phyloP scores from a whole-genome alignment of 2,888 invertebrate genomes.

The Osedax frankpressi region DNA sequence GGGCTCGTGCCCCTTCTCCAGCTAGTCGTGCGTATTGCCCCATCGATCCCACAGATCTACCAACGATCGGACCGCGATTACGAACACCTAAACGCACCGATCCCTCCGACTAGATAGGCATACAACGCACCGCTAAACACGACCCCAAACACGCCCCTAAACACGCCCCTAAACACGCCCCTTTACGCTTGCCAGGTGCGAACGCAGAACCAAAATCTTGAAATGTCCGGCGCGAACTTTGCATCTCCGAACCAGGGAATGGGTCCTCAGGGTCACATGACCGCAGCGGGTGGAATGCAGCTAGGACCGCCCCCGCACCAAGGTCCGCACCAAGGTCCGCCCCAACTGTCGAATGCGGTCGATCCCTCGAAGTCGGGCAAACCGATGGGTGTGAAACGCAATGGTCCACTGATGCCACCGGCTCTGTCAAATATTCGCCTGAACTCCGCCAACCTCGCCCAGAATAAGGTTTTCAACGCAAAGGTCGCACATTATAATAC shows the following conservation, averaged over 20 bases:
- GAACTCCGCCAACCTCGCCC: background rate
- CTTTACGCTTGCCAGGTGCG: background rate
- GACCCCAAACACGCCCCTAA: too few species aligned
- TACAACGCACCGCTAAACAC: too few species aligned
- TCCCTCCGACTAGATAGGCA: too few species aligned
- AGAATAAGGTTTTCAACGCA: background rate
- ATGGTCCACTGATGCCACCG: background rate
- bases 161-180: too few species aligned
- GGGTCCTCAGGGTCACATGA: background rate
- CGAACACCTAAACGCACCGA: too few species aligned
- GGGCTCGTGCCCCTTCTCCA: too few species aligned
- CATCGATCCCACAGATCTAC: too few species aligned
- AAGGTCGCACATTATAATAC: too few species aligned
- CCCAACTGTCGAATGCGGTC: background rate
- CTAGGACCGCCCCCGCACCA: conserved; percentile 18
- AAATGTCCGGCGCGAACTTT: conserved; percentile 1
- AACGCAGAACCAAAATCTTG: conserved; percentile 10
- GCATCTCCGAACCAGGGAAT: conserved; percentile 1
- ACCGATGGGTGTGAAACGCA: background rate
- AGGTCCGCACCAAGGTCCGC: conserved; percentile 23
- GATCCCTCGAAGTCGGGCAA: background rate
- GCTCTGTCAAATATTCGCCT: background rate
- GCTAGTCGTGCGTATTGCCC: too few species aligned
- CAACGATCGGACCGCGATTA: too few species aligned
- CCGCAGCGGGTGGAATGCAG: background rate